Evolutionary conservation across 2,888 invertebrate genomes (phyloP), one percentile per base, ranked within the genome.

Genomic region (Tromatobia lineatoria): DNA sequence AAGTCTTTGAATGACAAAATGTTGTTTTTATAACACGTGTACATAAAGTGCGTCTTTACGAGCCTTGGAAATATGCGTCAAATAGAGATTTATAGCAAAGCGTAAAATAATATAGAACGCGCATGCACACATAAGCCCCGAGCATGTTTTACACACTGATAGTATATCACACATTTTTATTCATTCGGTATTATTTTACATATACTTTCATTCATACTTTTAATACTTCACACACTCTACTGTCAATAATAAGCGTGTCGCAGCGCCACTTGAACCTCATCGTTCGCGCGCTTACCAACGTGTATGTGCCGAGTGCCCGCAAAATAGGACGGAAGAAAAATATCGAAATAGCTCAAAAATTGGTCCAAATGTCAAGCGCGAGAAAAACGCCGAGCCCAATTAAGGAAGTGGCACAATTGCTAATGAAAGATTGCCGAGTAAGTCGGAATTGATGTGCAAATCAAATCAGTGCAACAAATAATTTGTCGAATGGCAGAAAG

Each of bases 61-160:
- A 29, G 59, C 59, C 59, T 59, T 29, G 59, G 34, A 61, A 61
- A 61, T 38, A 61, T 61, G 38, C 38, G 61, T 61, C 34, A 34
- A 61, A 61, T 61, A 61, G 2, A 34, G 18, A 8, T 34, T 61
- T 61, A 61, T 61, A n/a, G 61, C 10, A 61, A n/a, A 34, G n/a
- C 34, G 8, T 34, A 34, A 61, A 61, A 61, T 61, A 61, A 61
- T n/a, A 34, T 61, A 34, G 34, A 8, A 34, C 61, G 61, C n/a
- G n/a, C n/a, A n/a, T n/a, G n/a, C n/a, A n/a, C 61, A 13, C 34
- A 61, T 61, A 61, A 61, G 34, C n/a, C 61, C 61, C 34, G 38
- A 61, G 61, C 61, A 34, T 29, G n/a, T 38, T 61, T 61, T 38
- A 38, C 18, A 61, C 15, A 29, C n/a, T n/a, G n/a, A n/a, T n/a